Percentiles rank a stretch among this genome's conserved stretches.
Conservation (phyloP, 2,888 invertebrate genomes). For the Sinhomidia bicolor region DNA sequence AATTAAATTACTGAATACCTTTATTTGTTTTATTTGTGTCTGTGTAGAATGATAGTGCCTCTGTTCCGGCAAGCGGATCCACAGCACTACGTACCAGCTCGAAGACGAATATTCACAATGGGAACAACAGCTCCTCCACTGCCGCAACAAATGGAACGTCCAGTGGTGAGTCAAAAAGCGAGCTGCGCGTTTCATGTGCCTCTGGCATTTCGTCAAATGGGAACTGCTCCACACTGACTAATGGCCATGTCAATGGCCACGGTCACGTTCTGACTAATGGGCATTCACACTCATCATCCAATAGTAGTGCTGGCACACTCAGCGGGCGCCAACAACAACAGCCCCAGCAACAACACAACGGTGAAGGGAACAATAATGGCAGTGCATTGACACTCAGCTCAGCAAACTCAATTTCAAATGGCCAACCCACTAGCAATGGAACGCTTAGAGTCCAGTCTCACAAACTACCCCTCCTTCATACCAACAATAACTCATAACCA, state of each 20-base stretch:
- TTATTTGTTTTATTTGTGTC: background rate
- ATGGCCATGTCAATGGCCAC: constrained; percentile 79
- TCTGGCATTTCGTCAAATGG: constrained; percentile 79
- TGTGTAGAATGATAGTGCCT: constrained; percentile 79
- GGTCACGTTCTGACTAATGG: constrained; percentile 78
- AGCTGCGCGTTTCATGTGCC: constrained; percentile 79
- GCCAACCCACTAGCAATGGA: constrained; percentile 78
- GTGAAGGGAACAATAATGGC: constrained; percentile 80
- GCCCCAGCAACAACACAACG: constrained; percentile 72
- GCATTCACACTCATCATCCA: constrained; percentile 77
- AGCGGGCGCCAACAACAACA: constrained; percentile 78
- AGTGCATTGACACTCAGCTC: constrained; percentile 79
- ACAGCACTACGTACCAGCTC: constrained; percentile 80
- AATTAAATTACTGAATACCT: background rate
- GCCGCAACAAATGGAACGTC: constrained; percentile 78
- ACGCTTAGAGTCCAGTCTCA: constrained; percentile 80
- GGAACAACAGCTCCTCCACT: constrained; percentile 77
- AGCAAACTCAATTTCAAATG: constrained; percentile 77
- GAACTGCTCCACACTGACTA: constrained; percentile 78
- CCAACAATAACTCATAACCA: constrained; percentile 79
- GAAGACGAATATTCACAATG: constrained; percentile 80
- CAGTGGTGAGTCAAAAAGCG: constrained; percentile 79
- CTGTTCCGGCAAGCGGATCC: constrained; percentile 79
- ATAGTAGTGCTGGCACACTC: constrained; percentile 77
- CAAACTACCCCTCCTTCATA: constrained; percentile 80